Evolutionary conservation across 2,888 invertebrate genomes (phyloP).

Genomic region (Caenorhabditis japonica): DNA sequence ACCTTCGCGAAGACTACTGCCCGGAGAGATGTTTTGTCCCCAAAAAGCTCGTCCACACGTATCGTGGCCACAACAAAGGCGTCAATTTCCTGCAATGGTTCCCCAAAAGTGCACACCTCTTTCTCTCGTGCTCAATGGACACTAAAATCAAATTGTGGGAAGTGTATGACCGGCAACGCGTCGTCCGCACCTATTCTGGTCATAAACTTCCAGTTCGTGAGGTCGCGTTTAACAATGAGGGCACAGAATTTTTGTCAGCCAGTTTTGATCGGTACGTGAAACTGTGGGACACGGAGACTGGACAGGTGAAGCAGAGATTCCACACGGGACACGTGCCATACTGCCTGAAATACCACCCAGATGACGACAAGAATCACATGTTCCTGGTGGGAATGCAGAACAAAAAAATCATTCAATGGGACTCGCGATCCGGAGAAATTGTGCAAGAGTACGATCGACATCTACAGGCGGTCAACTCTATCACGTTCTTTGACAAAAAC

Average conservation of each 20-base stretch:
- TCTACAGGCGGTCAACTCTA: conserved; percentile 97
- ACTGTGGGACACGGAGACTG: conserved; percentile 98
- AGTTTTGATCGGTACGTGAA: conserved; percentile 96
- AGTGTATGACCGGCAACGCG: conserved; percentile 93
- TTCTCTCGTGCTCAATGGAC: conserved; percentile 97
- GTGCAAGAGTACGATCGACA: conserved; percentile 94
- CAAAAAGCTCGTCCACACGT: conserved; percentile 80
- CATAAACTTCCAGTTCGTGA: conserved; percentile 97
- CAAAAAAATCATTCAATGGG: conserved; percentile 99
- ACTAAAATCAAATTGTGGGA: conserved; percentile 93
- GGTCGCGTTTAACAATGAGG: conserved; percentile 89
- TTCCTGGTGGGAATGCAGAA: conserved; percentile 96
- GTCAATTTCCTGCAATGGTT: conserved; percentile 95
- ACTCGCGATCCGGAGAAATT: conserved; percentile 91
- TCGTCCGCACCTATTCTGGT: conserved; percentile 93
- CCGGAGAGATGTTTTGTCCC: conserved; percentile 82
- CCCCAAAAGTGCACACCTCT: conserved; percentile 91
- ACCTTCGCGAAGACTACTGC: conserved; percentile 87
- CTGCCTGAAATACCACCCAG: conserved; percentile 97
- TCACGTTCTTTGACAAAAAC: conserved; percentile 99
- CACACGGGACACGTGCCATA: conserved; percentile 97
- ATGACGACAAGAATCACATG: conserved; percentile 94
- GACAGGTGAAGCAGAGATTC: conserved; percentile 83
- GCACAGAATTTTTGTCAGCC: conserved; percentile 92
- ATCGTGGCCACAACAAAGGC: conserved; percentile 93